Evolutionary conservation across 2,888 invertebrate genomes (phyloP), one percentile per base, ranked within the genome.

Genomic region (Corbicula japonica): DNA sequence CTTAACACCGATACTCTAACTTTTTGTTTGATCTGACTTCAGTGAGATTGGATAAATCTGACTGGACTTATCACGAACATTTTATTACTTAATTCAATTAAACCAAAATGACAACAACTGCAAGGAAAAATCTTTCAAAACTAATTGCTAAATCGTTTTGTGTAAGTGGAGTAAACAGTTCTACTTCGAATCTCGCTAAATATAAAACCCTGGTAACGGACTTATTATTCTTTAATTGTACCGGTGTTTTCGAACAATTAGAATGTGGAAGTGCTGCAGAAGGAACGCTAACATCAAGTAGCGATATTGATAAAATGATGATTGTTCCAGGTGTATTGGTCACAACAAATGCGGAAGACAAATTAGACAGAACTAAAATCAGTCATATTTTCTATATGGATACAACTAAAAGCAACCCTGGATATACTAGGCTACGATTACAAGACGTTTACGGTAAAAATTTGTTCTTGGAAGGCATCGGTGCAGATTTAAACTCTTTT

Each of bases 251-350:
- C 2, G 50, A 50, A 50, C 15, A 4, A 2, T 18, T 50, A 23
- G n/a, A 50, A 50, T 52, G 72, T 18, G 72, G 72, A 1, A 62
- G 62, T 23, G 10, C 26, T 41, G 62, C 63, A 6, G 72, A 72
- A 54, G 72, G 63, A 5, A 72, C 72, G 0, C 15, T 21, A 0
- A 63, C 63, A n/a, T 21, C 41, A 44, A 38, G n/a, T 5, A 72
- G 72, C 32, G 72, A 72, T 18, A 44, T 63, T 18, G 72, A 72
- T 32, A 41, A 28, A 15, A 72, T 72, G 72, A 18, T 50, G 23
- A 28, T 50, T 23, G 3, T 50, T 4, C 50, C 21, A 10, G 23
- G 15, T 50, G 15, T 50, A 23, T 12, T 15, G 5, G 50, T 50
- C 26, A 23, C 23, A 50, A 50, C 15, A 23, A 18, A 21, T 3